Base-by-base conservation (phyloP, 2,888 invertebrate species). In the Pseudococcus jackbeardsleyi region DNA sequence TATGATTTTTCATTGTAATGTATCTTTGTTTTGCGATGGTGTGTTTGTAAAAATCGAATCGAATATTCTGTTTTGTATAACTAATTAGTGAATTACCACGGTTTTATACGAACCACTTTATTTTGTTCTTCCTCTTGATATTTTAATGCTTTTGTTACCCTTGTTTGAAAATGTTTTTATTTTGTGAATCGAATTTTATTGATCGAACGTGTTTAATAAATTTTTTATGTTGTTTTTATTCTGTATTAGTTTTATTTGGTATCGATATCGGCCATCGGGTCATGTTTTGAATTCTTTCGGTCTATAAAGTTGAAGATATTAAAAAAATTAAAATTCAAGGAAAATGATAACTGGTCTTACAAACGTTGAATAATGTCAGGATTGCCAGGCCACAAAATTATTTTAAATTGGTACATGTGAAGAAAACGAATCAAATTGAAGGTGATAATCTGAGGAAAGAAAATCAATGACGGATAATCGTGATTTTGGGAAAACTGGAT, bases 81-180 rank as follows among this genome's bases (percentile, higher is more conserved):
- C 22, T 64, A 22, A 82, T 46, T 82, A 46, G 79, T 82, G 26
- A 39, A 72, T 42, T 82, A 82, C 79, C 79, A 82, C 79, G 79
- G 19, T 82, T 82, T 82, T 26, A 33, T 33, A 46, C 15, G 19
- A 82, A 82, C 79, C 79, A 82, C 19, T 39, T 82, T 82, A 46
- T 77, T 77, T 77, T 46, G 79, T 82, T 82, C 79, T 82, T 82
- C 79, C 79, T 82, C 15, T 33, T 82, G 39, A 82, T 82, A 82
- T 82, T 82, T 82, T 82, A 82, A 82, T 82, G 79, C 79, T 82
- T 82, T 82, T 82, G 79, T 82, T 82, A 82, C 79, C 79, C 46
- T 82, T 82, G 79, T 82, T 82, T 82, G 17, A 82, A 82, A 11
- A 11, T 79, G 19, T 82, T 46, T 82, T 82, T 82, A n/a, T 82